Evolutionary conservation across 2,113 vertebrate genomes (phyloP).

Genomic region (Poicephalus meyeri): DNA sequence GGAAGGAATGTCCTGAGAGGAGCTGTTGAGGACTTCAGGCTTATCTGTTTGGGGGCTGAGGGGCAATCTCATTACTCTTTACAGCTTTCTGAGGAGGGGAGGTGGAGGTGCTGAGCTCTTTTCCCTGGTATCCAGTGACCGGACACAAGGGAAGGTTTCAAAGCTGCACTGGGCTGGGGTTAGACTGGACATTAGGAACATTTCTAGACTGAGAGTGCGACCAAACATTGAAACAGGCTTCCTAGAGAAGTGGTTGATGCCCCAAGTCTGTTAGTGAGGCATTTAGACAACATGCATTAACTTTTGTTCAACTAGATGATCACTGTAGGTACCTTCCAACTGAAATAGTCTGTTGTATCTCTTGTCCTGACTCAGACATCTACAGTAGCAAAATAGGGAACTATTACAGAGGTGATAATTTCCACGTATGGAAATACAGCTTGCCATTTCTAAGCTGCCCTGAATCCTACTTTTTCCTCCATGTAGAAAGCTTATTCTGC

Average conservation of each 20-base stretch:
- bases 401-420: neutral
- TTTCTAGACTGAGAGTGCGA: neutral
- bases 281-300: neutral
- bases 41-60: neutral
- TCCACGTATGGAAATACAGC: neutral
- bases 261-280: neutral
- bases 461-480: neutral
- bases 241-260: neutral
- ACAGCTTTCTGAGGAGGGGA: neutral
- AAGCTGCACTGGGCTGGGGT: neutral
- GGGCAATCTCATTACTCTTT: neutral
- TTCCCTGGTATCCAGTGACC: neutral
- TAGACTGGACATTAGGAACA: neutral
- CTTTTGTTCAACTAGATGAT: neutral
- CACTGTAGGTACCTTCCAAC: neutral
- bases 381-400: neutral
- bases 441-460: neutral
- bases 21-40: neutral
- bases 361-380: neutral
- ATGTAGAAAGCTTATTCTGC: neutral
- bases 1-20: neutral
- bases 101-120: neutral
- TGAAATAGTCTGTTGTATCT: neutral
- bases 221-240: neutral
- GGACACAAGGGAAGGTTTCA: neutral